Evolutionary conservation across 2,797 vertebrate species (phyloP).

Genomic region (Tenualosa ilisha): DNA sequence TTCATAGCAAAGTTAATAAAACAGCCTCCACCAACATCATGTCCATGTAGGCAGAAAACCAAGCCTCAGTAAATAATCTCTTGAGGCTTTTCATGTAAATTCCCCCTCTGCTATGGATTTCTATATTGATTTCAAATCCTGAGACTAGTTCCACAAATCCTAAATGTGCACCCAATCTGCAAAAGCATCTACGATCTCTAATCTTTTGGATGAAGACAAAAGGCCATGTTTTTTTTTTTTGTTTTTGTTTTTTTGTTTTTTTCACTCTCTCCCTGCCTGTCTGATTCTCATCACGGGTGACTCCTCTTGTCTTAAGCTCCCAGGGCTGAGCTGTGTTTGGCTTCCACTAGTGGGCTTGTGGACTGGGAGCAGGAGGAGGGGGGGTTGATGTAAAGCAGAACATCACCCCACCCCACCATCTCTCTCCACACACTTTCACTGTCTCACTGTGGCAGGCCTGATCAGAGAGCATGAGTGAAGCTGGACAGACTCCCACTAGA

Average conservation of each 20-base stretch:
- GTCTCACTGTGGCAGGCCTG: slow-evolving; percentile 61
- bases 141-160: slow-evolving; percentile 61
- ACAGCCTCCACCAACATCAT: slow-evolving; percentile 44
- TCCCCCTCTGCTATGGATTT: slow-evolving; percentile 55
- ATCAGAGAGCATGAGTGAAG: slow-evolving; percentile 62
- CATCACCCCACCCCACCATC: slow-evolving; percentile 24
- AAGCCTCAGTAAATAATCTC: slow-evolving; percentile 38
- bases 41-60: slow-evolving; percentile 26
- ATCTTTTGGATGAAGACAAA: slow-evolving; percentile 69
- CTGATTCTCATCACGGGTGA: slow-evolving; percentile 52
- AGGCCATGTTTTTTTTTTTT: slow-evolving; percentile 52
- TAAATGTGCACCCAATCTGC: slow-evolving; percentile 63
- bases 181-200: slow-evolving; percentile 61
- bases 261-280: slow-evolving; percentile 14
- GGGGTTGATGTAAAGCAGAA: slow-evolving; percentile 67
- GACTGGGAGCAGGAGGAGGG: slow-evolving; percentile 39
- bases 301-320: slow-evolving; percentile 54
- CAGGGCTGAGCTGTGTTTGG: slow-evolving; percentile 51
- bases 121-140: slow-evolving; percentile 69
- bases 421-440: slow-evolving; percentile 59
- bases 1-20: background rate
- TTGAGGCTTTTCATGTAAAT: slow-evolving; percentile 59
- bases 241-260: slow-evolving; percentile 40
- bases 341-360: slow-evolving; percentile 43
- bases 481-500: slow-evolving; percentile 56